Percentiles rank a stretch among this genome's conserved stretches.
Evolutionary conservation across 2,888 invertebrate genomes (phyloP).

Genomic region (Pyrrhosoma nymphula): DNA sequence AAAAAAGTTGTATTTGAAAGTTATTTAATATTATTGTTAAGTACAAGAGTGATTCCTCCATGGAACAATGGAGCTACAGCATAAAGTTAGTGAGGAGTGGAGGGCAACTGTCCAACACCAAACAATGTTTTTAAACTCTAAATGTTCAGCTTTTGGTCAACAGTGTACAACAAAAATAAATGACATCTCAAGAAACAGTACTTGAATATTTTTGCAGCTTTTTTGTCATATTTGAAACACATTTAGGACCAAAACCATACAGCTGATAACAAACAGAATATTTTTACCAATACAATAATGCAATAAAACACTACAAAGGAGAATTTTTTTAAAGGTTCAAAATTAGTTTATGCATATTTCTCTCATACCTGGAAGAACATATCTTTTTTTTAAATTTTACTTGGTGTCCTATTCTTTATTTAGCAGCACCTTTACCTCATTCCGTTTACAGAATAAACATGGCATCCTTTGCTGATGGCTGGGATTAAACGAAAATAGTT

Average conservation of each 20-base stretch:
- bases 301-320: slow-evolving; percentile 61
- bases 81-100: slow-evolving; percentile 68
- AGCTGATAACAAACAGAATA: slow-evolving; percentile 56
- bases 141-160: slow-evolving; percentile 66
- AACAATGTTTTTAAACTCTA: slow-evolving; percentile 57
- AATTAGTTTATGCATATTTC: slow-evolving; percentile 56
- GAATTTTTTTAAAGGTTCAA: slow-evolving; percentile 20
- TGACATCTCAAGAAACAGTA: slow-evolving; percentile 40
- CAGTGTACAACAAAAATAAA: slow-evolving; percentile 53
- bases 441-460: slow-evolving; percentile 47
- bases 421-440: slow-evolving; percentile 60
- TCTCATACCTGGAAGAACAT: slow-evolving; percentile 62
- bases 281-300: slow-evolving; percentile 54
- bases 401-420: slow-evolving; percentile 31
- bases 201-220: slow-evolving; percentile 24
- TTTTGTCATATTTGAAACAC: slow-evolving; percentile 54
- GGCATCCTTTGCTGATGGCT: slow-evolving; percentile 42
- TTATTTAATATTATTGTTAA: slow-evolving; percentile 68
- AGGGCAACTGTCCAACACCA: slow-evolving; percentile 67
- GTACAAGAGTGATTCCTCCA: slow-evolving; percentile 68
- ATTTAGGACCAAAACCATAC: slow-evolving; percentile 56
- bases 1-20: slow-evolving; percentile 46
- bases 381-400: slow-evolving; percentile 23
- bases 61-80: slow-evolving; percentile 66
- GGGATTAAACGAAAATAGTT: slow-evolving; percentile 43